phyloP scores from a whole-genome alignment of 2,888 invertebrate genomes.

The Eurois occulta region DNA sequence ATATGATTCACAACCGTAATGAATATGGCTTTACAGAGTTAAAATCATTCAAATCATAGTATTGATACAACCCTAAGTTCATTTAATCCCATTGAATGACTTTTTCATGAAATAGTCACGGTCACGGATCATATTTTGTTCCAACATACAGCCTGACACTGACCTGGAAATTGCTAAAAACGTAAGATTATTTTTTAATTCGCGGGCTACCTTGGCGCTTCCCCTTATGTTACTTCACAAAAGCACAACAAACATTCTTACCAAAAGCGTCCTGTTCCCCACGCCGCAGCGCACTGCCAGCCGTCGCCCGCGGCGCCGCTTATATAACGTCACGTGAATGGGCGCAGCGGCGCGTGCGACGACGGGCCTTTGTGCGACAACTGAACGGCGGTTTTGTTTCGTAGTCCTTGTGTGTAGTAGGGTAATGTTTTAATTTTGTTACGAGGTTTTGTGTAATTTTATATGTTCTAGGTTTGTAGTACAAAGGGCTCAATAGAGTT shows the following conservation, averaged over 20 bases:
- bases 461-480: conserved; percentile 7
- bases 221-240: neutral
- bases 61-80: neutral
- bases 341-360: conserved; percentile 70
- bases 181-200: too few species aligned
- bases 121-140: too few species aligned
- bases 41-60: neutral
- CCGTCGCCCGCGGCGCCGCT: conserved; percentile 52
- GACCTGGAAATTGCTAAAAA: neutral
- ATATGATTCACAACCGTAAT: neutral
- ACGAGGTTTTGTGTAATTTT: conserved; percentile 32
- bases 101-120: neutral
- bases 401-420: conserved; percentile 18
- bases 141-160: neutral
- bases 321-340: conserved; percentile 85
- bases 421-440: conserved; percentile 43
- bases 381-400: conserved; percentile 61
- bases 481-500: neutral
- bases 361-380: conserved; percentile 71
- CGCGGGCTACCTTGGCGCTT: neutral
- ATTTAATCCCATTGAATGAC: neutral
- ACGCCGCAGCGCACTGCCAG: conserved; percentile 53
- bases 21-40: neutral
- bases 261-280: conserved; percentile 11
- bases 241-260: too few species aligned